phyloP scores from a whole-genome alignment of 2,113 vertebrate genomes.

The Phalacrocorax carbo region DNA sequence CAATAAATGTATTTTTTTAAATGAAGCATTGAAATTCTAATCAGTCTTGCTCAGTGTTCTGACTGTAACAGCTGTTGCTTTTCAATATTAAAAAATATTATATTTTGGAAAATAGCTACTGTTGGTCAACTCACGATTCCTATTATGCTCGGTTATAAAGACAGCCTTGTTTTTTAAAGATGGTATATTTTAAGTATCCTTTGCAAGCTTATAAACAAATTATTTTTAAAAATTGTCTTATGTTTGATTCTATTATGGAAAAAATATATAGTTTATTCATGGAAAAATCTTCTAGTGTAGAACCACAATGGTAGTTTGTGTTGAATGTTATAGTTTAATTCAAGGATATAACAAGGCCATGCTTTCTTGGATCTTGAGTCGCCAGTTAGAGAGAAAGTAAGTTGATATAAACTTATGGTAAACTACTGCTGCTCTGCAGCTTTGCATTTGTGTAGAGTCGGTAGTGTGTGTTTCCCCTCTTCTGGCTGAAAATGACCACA shows the following conservation, averaged over 20 bases:
- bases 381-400: neutral
- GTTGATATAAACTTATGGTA: neutral
- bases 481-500: neutral
- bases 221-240: neutral
- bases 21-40: neutral
- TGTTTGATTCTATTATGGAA: neutral
- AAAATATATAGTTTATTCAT: neutral
- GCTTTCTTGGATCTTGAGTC: neutral
- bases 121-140: neutral
- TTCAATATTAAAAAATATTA: neutral
- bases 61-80: constrained; percentile 33
- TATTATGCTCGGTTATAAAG: neutral
- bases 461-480: neutral
- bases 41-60: neutral
- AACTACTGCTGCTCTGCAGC: neutral
- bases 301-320: neutral
- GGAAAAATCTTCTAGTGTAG: neutral
- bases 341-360: neutral
- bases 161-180: neutral
- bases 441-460: neutral
- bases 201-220: neutral
- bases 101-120: constrained; percentile 17
- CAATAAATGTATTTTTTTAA: neutral
- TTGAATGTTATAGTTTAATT: neutral
- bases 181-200: neutral